Percentiles rank a stretch among this genome's conserved stretches.
Evolutionary conservation across 2,113 vertebrate species (phyloP).

Genomic region (Fukomys damarensis): DNA sequence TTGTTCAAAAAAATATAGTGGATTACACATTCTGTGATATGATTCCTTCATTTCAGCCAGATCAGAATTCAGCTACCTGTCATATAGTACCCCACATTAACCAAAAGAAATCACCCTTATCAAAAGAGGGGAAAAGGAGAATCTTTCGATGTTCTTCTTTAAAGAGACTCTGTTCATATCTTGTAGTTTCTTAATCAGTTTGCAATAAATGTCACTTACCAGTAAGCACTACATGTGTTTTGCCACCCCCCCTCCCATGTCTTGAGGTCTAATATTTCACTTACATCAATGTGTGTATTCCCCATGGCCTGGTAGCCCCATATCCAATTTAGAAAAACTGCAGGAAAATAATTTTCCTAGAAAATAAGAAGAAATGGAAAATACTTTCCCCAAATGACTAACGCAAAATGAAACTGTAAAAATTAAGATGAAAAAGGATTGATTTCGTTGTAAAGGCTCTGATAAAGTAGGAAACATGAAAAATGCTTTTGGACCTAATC

Average conservation of each 20-base stretch:
- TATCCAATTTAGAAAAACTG: conserved; percentile 36
- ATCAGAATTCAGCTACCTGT: neutral
- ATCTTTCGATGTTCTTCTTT: neutral
- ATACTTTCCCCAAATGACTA: neutral
- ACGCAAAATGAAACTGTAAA: conserved; percentile 7
- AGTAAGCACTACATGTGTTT: neutral
- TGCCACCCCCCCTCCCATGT: neutral
- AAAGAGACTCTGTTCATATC: neutral
- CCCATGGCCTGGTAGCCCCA: neutral
- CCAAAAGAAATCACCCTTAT: neutral
- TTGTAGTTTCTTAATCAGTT: neutral
- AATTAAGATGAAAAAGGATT: neutral
- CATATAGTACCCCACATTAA: neutral
- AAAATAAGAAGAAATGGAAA: neutral
- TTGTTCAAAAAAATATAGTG: neutral
- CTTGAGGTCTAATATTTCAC: neutral
- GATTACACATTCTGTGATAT: neutral
- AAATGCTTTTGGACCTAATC: neutral
- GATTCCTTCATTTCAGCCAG: neutral
- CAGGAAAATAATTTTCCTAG: conserved; percentile 27
- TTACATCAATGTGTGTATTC: neutral
- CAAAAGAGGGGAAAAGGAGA: neutral
- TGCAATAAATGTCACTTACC: neutral
- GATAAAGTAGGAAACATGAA: neutral
- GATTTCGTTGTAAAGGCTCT: neutral